Evolutionary conservation across 2,113 vertebrate genomes (phyloP).

Genomic region (Regulus satrapa): DNA sequence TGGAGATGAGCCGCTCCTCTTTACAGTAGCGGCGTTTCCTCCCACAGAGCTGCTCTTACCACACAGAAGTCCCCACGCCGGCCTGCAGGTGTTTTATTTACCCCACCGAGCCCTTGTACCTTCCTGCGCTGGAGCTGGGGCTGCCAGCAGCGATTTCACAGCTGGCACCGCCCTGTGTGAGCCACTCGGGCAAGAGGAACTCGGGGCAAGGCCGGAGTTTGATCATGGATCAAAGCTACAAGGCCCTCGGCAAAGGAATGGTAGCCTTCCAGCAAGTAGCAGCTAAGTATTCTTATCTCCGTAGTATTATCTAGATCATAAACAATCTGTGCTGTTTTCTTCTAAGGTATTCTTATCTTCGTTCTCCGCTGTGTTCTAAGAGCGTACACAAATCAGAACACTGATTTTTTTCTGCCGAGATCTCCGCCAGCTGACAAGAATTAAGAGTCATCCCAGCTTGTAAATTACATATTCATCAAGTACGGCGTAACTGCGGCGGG

Average conservation of each 20-base stretch:
- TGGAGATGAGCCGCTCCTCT: background rate
- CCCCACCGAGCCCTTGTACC: background rate
- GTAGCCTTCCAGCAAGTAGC: background rate
- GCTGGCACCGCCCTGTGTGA: background rate
- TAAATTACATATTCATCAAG: background rate
- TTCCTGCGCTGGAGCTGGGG: background rate
- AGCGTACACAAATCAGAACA: background rate
- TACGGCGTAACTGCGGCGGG: background rate
- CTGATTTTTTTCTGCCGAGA: background rate
- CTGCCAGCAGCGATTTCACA: background rate
- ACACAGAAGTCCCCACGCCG: background rate
- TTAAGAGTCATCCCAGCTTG: background rate
- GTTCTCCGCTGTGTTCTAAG: background rate
- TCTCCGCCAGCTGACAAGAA: background rate
- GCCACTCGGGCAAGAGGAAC: background rate
- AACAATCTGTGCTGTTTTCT: background rate
- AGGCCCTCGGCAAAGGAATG: background rate
- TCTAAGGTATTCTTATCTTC: background rate
- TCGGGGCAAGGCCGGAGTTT: background rate
- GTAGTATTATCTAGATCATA: background rate
- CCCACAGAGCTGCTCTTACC: background rate
- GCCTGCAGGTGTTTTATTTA: background rate
- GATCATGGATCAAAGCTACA: background rate
- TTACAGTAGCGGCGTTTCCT: background rate
- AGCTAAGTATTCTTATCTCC: background rate